These are phyloP conservation scores for Henricia sp. DNA, from an alignment of 53 echinoderm and acorn worm species.

Conservation along the genomic window DNA sequence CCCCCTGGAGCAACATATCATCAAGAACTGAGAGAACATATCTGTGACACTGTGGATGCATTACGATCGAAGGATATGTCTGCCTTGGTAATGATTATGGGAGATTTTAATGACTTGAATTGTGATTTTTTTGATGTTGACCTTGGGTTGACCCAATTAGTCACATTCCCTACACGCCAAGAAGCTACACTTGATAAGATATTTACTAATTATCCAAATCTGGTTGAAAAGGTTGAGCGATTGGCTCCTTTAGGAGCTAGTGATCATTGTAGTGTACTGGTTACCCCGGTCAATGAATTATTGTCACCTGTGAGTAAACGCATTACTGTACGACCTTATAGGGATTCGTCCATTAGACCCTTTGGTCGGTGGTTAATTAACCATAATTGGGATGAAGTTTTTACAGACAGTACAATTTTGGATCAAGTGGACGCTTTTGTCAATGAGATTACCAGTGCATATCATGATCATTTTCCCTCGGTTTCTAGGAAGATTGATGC, in stretches of 20 bases:
- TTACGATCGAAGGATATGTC: background rate
- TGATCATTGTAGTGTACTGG: background rate
- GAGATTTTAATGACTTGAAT: slow-evolving; percentile 11
- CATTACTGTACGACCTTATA: background rate
- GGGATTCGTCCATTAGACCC: background rate
- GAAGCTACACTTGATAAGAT: slow-evolving; percentile 3
- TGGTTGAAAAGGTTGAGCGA: background rate
- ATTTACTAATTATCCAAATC: slow-evolving; percentile 20
- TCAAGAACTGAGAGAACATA: background rate
- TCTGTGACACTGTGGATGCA: background rate
- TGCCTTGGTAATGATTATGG: background rate
- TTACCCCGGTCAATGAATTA: slow-evolving; percentile 6
- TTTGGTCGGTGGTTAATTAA: slow-evolving; percentile 30
- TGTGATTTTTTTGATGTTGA: background rate
- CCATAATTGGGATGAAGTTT: slow-evolving; percentile 13
- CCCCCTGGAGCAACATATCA: background rate
- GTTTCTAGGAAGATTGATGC: too few relatives aligned
- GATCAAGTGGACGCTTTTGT: too few relatives aligned
- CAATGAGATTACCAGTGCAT: too few relatives aligned
- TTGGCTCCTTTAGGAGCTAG: slow-evolving; percentile 16
- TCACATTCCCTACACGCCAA: slow-evolving; percentile 8
- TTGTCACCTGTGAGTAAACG: too few relatives aligned
- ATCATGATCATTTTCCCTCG: too few relatives aligned
- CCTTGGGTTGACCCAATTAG: background rate
- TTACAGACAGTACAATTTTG: too few relatives aligned